phyloP scores from a whole-genome alignment of 2,888 invertebrate genomes.

The Eretmocerus hayati region DNA sequence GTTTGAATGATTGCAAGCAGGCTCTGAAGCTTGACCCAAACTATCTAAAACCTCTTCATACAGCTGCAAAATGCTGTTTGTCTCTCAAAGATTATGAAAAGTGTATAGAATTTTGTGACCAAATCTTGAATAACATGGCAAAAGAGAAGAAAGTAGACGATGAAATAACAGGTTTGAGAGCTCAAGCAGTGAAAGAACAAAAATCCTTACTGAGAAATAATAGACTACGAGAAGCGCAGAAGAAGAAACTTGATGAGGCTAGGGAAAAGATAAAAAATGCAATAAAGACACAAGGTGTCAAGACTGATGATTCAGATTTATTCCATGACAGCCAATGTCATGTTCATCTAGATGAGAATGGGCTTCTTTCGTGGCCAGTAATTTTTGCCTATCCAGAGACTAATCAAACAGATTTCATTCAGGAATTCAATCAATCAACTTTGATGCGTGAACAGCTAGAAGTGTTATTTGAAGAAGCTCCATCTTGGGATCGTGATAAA shows the following conservation, averaged over 20 bases:
- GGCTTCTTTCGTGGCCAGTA: slow-evolving; percentile 75
- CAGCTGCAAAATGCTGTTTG: slow-evolving; percentile 70
- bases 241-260: slow-evolving; percentile 46
- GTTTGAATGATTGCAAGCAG: slow-evolving; percentile 71
- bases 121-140: slow-evolving; percentile 53
- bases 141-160: slow-evolving; percentile 53
- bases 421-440: slow-evolving; percentile 68
- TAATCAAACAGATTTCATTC: slow-evolving; percentile 78
- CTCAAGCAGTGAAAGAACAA: slow-evolving; percentile 50
- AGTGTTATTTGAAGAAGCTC: slow-evolving; percentile 61
- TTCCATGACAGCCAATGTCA: slow-evolving; percentile 59
- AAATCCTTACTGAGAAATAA: slow-evolving; percentile 53
- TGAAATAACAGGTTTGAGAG: slow-evolving; percentile 51
- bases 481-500: slow-evolving; percentile 64
- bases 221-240: slow-evolving; percentile 50
- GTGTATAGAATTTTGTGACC: slow-evolving; percentile 66
- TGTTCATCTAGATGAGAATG: slow-evolving; percentile 58
- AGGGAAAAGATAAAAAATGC: slow-evolving; percentile 46
- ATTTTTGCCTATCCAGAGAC: slow-evolving; percentile 85
- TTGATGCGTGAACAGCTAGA: slow-evolving; percentile 55
- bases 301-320: slow-evolving; percentile 56
- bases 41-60: slow-evolving; percentile 68
- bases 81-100: slow-evolving; percentile 62
- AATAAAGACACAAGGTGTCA: slow-evolving; percentile 47
- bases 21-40: slow-evolving; percentile 69